Evolutionary conservation across 2,113 vertebrate genomes (phyloP).

Genomic region (Progne subis): DNA sequence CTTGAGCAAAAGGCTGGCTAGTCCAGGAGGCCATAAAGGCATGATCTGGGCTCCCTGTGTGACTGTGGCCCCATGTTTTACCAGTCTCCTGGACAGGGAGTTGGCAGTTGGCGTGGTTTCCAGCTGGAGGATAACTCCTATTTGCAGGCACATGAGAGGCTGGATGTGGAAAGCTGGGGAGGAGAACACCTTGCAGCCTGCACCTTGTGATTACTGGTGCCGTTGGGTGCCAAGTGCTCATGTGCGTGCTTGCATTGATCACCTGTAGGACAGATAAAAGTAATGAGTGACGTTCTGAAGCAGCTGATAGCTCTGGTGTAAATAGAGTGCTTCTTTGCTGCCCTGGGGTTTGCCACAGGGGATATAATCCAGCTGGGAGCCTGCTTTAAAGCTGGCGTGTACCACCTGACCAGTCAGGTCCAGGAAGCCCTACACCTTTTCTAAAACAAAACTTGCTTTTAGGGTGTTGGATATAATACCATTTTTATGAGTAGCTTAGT

Average conservation of each 20-base stretch:
- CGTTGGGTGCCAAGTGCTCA: neutral
- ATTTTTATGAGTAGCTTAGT: slow-evolving; percentile 31
- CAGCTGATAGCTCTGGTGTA: neutral
- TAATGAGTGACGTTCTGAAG: neutral
- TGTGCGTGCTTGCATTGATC: slow-evolving; percentile 14
- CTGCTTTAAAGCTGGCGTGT: neutral
- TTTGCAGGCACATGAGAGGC: neutral
- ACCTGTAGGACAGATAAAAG: slow-evolving; percentile 23
- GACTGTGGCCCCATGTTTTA: neutral
- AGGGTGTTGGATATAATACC: neutral
- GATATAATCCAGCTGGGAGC: neutral
- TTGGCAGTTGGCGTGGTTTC: neutral
- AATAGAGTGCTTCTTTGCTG: neutral
- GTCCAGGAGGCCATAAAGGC: neutral
- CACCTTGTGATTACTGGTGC: neutral
- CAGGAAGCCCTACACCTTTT: neutral
- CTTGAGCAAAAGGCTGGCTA: neutral
- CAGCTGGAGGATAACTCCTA: neutral
- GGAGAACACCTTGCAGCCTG: slow-evolving; percentile 19
- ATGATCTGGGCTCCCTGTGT: fast-evolving
- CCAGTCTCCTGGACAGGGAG: neutral
- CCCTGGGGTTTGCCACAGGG: neutral
- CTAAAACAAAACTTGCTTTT: neutral
- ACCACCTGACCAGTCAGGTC: neutral
- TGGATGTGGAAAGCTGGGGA: neutral